Percentiles rank a stretch among this genome's conserved stretches.
phyloP scores from a whole-genome alignment of 2,113 vertebrate genomes.

The Elaphurus davidianus region DNA sequence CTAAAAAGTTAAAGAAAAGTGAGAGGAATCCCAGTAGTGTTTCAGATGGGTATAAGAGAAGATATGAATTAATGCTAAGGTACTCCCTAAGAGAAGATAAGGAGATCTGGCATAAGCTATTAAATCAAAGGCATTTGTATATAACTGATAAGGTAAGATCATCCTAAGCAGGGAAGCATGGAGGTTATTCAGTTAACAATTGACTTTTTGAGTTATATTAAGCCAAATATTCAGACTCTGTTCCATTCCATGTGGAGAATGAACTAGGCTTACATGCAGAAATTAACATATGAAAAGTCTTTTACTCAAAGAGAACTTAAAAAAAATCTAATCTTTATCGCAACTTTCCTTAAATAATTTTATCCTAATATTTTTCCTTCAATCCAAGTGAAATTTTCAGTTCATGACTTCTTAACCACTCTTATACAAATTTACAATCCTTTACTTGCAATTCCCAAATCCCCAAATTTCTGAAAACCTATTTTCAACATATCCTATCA shows the following conservation, averaged over 20 bases:
- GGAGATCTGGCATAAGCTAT: not conserved
- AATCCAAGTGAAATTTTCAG: not conserved
- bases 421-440: not conserved
- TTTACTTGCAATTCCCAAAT: not conserved
- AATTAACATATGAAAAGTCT: not conserved
- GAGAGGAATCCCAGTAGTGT: not conserved
- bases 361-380: not conserved
- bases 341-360: not conserved
- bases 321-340: not conserved
- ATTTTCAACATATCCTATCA: not conserved
- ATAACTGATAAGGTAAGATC: not conserved
- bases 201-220: not conserved
- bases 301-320: not conserved
- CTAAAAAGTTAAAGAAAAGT: not conserved
- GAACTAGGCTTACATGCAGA: not conserved
- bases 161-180: not conserved
- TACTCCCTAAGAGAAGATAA: not conserved
- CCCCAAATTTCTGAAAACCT: not conserved
- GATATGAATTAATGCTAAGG: not conserved
- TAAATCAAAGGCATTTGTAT: not conserved
- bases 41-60: not conserved
- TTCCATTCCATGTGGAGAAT: not conserved
- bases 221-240: not conserved
- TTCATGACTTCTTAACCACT: not conserved
- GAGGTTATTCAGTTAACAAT: not conserved